Conservation (phyloP, 2,888 invertebrate species). For the Dorcus parallelipipedus region DNA sequence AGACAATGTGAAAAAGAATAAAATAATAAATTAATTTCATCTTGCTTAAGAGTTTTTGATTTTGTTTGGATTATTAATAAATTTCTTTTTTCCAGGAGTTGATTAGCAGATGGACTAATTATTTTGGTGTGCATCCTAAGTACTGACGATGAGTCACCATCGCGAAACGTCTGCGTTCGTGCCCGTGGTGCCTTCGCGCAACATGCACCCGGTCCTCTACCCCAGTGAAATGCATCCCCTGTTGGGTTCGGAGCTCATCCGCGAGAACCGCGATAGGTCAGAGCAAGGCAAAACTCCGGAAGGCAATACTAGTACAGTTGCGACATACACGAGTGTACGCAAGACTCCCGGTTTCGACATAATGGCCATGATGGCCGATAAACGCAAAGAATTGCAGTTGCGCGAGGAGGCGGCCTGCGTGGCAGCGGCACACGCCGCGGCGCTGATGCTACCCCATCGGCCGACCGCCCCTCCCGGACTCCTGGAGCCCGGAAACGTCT, state of each 20-base stretch:
- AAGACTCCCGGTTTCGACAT: constrained; percentile 67
- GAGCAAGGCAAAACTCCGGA: constrained; percentile 15
- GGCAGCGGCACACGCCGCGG: constrained; percentile 44
- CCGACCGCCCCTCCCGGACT: constrained; percentile 40
- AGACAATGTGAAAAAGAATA: no score
- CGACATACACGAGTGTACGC: constrained; percentile 17
- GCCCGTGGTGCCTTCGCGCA: constrained; percentile 79
- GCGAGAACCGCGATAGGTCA: constrained; percentile 48
- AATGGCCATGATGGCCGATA: constrained; percentile 89
- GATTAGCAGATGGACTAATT: background rate
- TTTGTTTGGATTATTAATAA: no score
- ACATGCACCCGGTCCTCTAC: constrained; percentile 69
- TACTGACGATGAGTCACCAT: constrained; percentile 48
- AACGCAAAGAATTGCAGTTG: constrained; percentile 76
- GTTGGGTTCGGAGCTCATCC: constrained; percentile 54
- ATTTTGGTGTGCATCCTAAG: background rate
- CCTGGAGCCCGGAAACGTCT: constrained; percentile 33
- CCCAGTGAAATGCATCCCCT: constrained; percentile 70
- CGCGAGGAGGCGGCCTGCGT: constrained; percentile 64
- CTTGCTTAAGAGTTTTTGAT: no score
- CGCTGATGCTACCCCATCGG: constrained; percentile 62
- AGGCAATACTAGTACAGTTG: constrained; percentile 2
- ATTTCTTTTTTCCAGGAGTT: background rate
- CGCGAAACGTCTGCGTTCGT: constrained; percentile 83
- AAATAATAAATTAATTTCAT: no score